Conservation (phyloP, 2,888 invertebrate species). For the Ceratothoa steindachneri region DNA sequence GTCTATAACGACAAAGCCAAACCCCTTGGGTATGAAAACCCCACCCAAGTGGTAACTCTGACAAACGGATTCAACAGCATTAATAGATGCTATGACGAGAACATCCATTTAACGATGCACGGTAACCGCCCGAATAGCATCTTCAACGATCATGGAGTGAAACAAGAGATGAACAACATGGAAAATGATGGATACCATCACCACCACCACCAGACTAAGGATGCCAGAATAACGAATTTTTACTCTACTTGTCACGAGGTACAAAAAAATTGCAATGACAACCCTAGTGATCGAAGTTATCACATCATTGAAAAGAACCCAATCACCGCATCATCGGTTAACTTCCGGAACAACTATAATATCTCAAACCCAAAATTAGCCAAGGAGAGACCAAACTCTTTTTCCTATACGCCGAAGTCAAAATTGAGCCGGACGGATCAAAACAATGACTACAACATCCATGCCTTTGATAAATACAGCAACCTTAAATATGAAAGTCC, state of each 20-base stretch:
- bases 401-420: background rate
- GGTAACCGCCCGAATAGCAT: background rate
- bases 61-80: background rate
- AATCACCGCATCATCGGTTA: background rate
- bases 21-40: background rate
- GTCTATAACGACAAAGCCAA: background rate
- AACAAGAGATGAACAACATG: background rate
- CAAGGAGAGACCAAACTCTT: conserved; percentile 1
- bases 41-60: background rate
- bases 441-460: background rate
- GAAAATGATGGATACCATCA: background rate
- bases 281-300: background rate
- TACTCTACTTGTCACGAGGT: background rate
- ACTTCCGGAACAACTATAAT: background rate
- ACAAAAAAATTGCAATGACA: background rate
- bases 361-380: background rate
- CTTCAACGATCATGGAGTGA: background rate
- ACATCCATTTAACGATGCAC: no score
- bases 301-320: background rate
- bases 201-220: no score
- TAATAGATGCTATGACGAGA: background rate
- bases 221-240: background rate
- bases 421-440: background rate
- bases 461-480: background rate
- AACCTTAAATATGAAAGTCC: background rate